phyloP scores from a whole-genome alignment of 2,888 invertebrate genomes.

The Drosophila kambysellisi region DNA sequence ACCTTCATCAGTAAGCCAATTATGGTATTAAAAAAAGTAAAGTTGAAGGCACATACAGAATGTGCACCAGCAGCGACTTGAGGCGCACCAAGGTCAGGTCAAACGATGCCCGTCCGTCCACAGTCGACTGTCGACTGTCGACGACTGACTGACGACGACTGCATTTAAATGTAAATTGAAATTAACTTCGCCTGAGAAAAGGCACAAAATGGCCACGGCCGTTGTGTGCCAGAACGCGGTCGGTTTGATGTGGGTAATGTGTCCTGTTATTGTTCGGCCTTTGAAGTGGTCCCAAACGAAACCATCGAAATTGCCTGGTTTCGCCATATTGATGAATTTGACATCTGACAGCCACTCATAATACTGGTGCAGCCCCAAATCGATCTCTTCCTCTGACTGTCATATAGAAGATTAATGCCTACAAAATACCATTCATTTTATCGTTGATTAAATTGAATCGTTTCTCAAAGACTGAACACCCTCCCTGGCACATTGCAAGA shows the following conservation, averaged over 20 bases:
- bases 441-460: background rate
- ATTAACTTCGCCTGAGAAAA: slow-evolving; percentile 70
- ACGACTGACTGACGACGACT: slow-evolving; percentile 57
- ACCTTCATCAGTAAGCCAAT: slow-evolving; percentile 80
- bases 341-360: slow-evolving; percentile 54
- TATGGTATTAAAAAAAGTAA: slow-evolving; percentile 77
- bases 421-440: background rate
- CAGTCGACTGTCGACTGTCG: slow-evolving; percentile 44
- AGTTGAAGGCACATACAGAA: slow-evolving; percentile 61
- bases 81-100: slow-evolving; percentile 70
- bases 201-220: slow-evolving; percentile 57
- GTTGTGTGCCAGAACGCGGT: slow-evolving; percentile 50
- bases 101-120: slow-evolving; percentile 42
- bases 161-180: slow-evolving; percentile 80
- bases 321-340: slow-evolving; percentile 55
- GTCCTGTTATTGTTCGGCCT: slow-evolving; percentile 45
- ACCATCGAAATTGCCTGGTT: slow-evolving; percentile 14
- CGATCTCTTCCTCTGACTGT: background rate
- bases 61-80: slow-evolving; percentile 46
- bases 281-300: slow-evolving; percentile 51
- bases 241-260: slow-evolving; percentile 70
- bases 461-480: background rate
- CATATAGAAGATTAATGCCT: background rate
- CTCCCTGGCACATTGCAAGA: background rate
- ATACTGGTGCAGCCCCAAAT: background rate